Conservation (phyloP, 1,140 invertebrate species). For the Polypedilum vanderplanki region DNA sequence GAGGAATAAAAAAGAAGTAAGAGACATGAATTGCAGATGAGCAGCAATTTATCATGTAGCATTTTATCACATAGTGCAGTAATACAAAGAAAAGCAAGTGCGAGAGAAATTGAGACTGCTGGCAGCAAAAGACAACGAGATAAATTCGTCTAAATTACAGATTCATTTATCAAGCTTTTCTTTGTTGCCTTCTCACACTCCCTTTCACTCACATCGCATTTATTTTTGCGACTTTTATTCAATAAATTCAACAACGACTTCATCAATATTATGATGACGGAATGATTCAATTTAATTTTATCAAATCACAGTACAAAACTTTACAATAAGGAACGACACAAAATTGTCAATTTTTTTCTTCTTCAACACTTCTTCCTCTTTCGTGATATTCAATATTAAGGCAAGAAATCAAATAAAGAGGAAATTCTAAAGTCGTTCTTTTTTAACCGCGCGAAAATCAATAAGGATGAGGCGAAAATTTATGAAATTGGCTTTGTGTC, state of each 20-base stretch:
- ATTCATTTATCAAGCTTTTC: slow-evolving; percentile 9
- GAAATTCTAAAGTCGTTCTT: neutral
- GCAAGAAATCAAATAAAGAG: neutral
- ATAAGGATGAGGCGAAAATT: neutral
- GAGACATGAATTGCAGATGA: neutral
- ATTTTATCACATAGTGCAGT: neutral
- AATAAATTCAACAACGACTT: neutral
- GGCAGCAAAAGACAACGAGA: slow-evolving; percentile 3
- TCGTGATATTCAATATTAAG: too few relatives aligned
- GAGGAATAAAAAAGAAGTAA: neutral
- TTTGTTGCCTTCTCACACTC: neutral
- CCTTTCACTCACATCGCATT: neutral
- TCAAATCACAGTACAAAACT: neutral
- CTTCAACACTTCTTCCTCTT: too few relatives aligned
- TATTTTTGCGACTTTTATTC: neutral
- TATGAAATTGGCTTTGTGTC: neutral
- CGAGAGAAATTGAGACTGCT: neutral
- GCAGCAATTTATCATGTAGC: neutral
- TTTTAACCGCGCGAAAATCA: neutral
- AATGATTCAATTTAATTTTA: slow-evolving; percentile 15
- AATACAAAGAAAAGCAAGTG: neutral
- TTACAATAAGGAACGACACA: neutral
- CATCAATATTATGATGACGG: neutral
- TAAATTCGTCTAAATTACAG: neutral
- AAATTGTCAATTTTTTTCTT: neutral